Evolutionary conservation across 1,140 invertebrate genomes (phyloP), one percentile per base, ranked within the genome.

Genomic region (Drosophila pruinosa): DNA sequence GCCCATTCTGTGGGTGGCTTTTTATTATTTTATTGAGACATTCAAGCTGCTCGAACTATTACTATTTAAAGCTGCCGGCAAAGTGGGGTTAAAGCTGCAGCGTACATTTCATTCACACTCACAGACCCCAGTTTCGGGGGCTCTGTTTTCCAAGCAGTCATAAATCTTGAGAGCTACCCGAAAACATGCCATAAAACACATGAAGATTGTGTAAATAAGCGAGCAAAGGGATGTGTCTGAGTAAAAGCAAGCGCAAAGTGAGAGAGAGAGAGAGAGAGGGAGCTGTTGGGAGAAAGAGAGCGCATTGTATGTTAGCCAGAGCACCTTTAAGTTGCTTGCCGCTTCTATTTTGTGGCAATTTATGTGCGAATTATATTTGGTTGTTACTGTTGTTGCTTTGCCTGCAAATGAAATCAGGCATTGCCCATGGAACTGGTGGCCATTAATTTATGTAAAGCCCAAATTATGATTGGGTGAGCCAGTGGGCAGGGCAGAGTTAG

Each of bases 391-490:
- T 73, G 48, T n/a, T 58, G 56, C 63, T 64, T 57, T 67, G 52
- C 75, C 64, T 56, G 59, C 63, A 58, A 76, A 82, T 75, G 64
- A 83, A 82, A 86, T 86, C 77, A 72, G 75, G 56, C 74, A 81
- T 69, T 58, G 80, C 48, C 31, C 26, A 17, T 62, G 34, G 39
- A 65, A 58, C 62, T 75, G 81, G 47, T 69, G 72, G 78, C 75
- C 86, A 89, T 89, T 89, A 88, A 89, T 90, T 89, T 89, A 89
- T 89, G 86, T 88, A 89, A 89, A 88, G 78, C 88, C 86, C 78
- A 89, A 89, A 89, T 89, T 89, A 89, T 89, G 86, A 88, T 88
- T 88, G 77, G 77, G 48, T 59, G 41, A 39, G 64, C 14, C 38
- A 65, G 53, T 41, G 31, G 39, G 36, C 31, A 41, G 38, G 36